A percentile compares a stretch with the other conserved stretches of the same genome.
These are phyloP conservation scores for Drosophila pullipes DNA, from an alignment of 2,888 invertebrate genomes.

Conservation along the genomic window DNA sequence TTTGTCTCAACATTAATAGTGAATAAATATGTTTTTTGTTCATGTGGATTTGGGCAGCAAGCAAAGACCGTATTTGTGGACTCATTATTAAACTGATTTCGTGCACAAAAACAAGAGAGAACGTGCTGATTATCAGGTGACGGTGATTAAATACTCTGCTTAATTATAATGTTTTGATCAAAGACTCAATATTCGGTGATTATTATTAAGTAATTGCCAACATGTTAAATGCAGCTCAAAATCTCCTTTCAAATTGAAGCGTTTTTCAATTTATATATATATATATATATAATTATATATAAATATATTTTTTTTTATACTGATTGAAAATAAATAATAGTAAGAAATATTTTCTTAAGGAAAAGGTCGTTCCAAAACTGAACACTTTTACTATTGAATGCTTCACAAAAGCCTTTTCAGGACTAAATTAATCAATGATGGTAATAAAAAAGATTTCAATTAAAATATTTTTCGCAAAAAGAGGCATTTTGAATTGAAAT, in stretches of 20 bases:
- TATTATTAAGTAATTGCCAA: neutral
- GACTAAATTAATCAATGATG: neutral
- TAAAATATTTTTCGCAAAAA: neutral
- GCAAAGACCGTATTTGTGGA: neutral
- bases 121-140: neutral
- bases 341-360: neutral
- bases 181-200: neutral
- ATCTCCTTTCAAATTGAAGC: neutral
- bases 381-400: neutral
- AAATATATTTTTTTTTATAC: no score
- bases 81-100: neutral
- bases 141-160: neutral
- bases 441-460: neutral
- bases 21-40: constrained; percentile 26
- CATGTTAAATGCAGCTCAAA: neutral
- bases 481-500: constrained; percentile 74
- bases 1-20: constrained; percentile 18
- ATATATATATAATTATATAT: no score
- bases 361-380: neutral
- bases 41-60: constrained; percentile 9
- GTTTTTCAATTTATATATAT: neutral
- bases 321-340: neutral
- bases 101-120: constrained; percentile 6
- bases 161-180: neutral
- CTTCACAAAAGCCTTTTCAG: neutral